phyloP scores from a whole-genome alignment of 2,888 invertebrate species.

The Thyatira batis region DNA sequence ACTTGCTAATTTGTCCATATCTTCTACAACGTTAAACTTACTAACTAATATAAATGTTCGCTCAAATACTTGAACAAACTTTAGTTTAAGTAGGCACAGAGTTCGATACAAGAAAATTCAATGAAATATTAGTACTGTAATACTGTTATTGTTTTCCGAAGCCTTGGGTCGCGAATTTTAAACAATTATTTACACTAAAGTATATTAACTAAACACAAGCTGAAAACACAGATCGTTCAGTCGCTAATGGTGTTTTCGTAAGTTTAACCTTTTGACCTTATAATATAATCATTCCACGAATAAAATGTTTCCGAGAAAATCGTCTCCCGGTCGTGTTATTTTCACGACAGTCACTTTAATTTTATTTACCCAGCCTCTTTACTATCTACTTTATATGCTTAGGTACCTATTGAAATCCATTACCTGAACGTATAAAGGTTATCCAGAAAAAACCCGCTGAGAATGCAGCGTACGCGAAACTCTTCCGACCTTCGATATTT shows the following conservation, averaged over 20 bases:
- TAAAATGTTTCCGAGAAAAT: conserved; percentile 7
- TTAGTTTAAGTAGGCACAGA: conserved; percentile 20
- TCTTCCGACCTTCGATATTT: conserved; percentile 49
- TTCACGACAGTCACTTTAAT: conserved; percentile 18
- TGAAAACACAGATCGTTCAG: neutral
- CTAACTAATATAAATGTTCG: conserved; percentile 37
- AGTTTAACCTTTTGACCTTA: neutral
- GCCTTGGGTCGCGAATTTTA: conserved; percentile 42
- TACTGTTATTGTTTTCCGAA: conserved; percentile 58
- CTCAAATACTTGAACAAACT: conserved; percentile 15
- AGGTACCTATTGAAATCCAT: conserved; percentile 48
- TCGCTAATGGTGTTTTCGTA: neutral
- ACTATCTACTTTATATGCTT: conserved; percentile 4
- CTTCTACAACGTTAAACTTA: conserved; percentile 25
- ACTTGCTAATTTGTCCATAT: conserved; percentile 16
- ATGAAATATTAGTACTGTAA: conserved; percentile 54
- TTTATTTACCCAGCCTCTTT: conserved; percentile 29
- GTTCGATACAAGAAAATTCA: conserved; percentile 47
- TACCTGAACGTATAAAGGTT: conserved; percentile 51
- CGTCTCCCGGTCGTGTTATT: neutral
- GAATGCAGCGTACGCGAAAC: conserved; percentile 56
- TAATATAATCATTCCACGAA: conserved; percentile 8
- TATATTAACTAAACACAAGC: neutral
- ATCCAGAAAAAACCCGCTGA: conserved; percentile 51
- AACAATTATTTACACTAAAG: conserved; percentile 36